Conservation (phyloP, 1,140 invertebrate species). For the Tachypleus tridentatus region DNA sequence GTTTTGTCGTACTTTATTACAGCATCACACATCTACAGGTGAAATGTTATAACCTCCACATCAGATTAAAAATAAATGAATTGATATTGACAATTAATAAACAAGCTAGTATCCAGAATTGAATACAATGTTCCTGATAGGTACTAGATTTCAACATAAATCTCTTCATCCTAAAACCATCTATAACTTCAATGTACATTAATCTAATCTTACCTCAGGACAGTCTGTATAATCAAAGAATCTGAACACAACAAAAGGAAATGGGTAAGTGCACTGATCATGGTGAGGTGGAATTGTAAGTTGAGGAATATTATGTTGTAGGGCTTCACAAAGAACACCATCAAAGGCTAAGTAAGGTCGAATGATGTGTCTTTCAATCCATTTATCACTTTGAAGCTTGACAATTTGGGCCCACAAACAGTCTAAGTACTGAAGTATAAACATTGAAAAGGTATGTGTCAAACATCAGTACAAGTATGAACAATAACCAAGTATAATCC, state of each 20-base stretch:
- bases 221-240: conserved; percentile 99
- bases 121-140: too few relatives aligned
- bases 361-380: conserved; percentile 92
- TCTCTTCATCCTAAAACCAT: not conserved
- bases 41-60: too few relatives aligned
- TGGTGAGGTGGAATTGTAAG: conserved; percentile 84
- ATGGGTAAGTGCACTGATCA: conserved; percentile 72
- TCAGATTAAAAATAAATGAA: too few relatives aligned
- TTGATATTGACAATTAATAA: too few relatives aligned
- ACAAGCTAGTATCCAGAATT: too few relatives aligned
- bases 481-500: not conserved
- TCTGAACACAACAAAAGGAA: conserved; percentile 73
- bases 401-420: conserved; percentile 92
- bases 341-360: conserved; percentile 94
- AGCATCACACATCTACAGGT: too few relatives aligned
- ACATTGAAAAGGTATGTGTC: conserved; percentile 1
- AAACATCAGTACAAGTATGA: conserved; percentile 3
- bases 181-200: conserved; percentile 8
- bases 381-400: conserved; percentile 85
- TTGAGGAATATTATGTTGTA: conserved; percentile 86
- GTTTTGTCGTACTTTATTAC: too few relatives aligned
- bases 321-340: conserved; percentile 81
- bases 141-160: too few relatives aligned
- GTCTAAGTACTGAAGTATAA: conserved; percentile 60
- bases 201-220: conserved; percentile 49